These are phyloP conservation scores for Tautogolabrus adspersus DNA, from an alignment of 2,113 vertebrate genomes.

Conservation along the genomic window DNA sequence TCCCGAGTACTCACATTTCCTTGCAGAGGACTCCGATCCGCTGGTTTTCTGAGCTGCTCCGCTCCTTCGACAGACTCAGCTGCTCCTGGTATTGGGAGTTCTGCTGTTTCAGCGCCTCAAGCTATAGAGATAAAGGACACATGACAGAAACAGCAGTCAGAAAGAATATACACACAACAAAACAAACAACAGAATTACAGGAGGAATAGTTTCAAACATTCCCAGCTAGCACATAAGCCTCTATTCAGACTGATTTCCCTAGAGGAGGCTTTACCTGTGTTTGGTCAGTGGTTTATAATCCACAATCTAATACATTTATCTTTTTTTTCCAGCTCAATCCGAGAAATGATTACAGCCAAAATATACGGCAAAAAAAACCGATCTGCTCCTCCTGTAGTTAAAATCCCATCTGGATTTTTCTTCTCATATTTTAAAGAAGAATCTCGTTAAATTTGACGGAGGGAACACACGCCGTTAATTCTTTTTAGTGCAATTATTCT, in stretches of 20 bases:
- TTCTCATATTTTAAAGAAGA: background rate
- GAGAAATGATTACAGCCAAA: background rate
- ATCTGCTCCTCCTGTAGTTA: background rate
- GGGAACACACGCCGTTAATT: background rate
- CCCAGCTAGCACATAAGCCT: background rate
- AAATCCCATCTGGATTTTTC: background rate
- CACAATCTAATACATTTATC: background rate
- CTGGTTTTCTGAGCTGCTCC: constrained; percentile 86
- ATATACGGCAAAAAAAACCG: background rate
- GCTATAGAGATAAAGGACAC: constrained; percentile 73
- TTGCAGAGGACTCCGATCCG: constrained; percentile 87
- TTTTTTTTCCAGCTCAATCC: background rate
- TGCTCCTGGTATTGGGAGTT: constrained; percentile 90
- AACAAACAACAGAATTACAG: background rate
- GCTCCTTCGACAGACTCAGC: constrained; percentile 87
- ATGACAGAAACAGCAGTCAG: constrained; percentile 9
- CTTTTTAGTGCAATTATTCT: background rate
- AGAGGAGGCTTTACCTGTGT: background rate
- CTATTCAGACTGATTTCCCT: background rate
- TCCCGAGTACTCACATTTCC: constrained; percentile 88
- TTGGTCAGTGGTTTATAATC: background rate
- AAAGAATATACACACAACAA: background rate
- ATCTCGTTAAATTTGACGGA: too few relatives aligned
- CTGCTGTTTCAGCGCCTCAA: constrained; percentile 91
- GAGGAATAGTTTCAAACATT: background rate